Conservation (phyloP, 2,888 invertebrate species). For the Drosophila nr. fundita region DNA sequence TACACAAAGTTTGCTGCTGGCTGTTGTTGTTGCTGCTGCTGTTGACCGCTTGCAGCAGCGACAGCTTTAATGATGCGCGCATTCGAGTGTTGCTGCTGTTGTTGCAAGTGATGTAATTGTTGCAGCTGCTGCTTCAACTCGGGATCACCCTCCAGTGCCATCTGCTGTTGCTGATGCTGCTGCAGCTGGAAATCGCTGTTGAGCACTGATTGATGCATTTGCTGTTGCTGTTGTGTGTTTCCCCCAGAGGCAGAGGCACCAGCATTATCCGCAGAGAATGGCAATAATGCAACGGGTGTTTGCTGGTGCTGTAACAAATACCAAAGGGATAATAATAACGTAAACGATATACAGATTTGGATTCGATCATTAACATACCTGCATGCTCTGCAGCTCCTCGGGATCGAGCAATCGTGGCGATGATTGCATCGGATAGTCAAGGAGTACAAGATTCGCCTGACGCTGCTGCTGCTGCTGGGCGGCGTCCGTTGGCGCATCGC, state of each 20-base stretch:
- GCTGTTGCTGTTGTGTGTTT: slow-evolving; percentile 63
- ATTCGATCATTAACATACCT: slow-evolving; percentile 65
- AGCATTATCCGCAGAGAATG: slow-evolving; percentile 81
- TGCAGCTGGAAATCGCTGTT: slow-evolving; percentile 79
- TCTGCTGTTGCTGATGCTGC: slow-evolving; percentile 75
- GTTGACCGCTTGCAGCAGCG: slow-evolving; percentile 77
- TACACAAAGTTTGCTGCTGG: slow-evolving; percentile 84
- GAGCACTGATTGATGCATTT: slow-evolving; percentile 73
- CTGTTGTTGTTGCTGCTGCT: slow-evolving; percentile 73
- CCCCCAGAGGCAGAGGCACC: slow-evolving; percentile 46
- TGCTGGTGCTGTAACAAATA: slow-evolving; percentile 81
- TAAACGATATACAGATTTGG: background rate
- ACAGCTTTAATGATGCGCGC: slow-evolving; percentile 82
- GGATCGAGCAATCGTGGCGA: slow-evolving; percentile 85
- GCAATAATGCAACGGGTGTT: slow-evolving; percentile 83
- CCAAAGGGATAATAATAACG: background rate
- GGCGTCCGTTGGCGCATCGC: slow-evolving; percentile 76
- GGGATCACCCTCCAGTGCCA: slow-evolving; percentile 76
- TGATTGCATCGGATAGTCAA: slow-evolving; percentile 85
- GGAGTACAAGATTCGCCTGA: slow-evolving; percentile 82
- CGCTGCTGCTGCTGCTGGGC: slow-evolving; percentile 59
- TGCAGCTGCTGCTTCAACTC: slow-evolving; percentile 81
- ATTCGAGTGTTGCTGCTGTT: slow-evolving; percentile 81
- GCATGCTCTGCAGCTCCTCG: slow-evolving; percentile 83
- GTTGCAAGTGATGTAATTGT: slow-evolving; percentile 68